Evolutionary conservation across 2,888 invertebrate genomes (phyloP).

Genomic region (Rhorus exstirpatorius): DNA sequence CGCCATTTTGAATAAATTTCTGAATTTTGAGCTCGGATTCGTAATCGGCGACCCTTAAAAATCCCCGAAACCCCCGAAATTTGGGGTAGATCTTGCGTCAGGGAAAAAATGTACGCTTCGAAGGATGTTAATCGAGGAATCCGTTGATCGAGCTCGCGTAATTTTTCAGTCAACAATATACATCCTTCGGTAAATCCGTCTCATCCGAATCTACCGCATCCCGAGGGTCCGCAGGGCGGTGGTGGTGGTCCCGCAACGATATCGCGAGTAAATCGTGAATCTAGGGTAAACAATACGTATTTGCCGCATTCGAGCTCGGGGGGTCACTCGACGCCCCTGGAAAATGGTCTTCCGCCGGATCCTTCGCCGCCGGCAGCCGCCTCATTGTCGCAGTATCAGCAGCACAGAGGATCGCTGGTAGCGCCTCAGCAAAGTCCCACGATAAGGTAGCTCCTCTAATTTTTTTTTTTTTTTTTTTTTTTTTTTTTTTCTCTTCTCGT

Average conservation of each 20-base stretch:
- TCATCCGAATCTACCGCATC: conserved; percentile 86
- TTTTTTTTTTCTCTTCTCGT: too few species aligned
- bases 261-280: conserved; percentile 81
- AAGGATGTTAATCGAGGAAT: too few species aligned
- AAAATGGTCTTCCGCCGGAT: conserved; percentile 87
- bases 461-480: conserved; percentile 30
- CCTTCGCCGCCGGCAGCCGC: conserved; percentile 84
- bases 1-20: too few species aligned
- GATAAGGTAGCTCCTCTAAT: conserved; percentile 81
- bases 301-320: conserved; percentile 82
- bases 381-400: conserved; percentile 82
- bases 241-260: conserved; percentile 80
- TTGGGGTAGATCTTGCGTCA: too few species aligned
- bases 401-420: conserved; percentile 83
- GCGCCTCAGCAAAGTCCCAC: conserved; percentile 85
- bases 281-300: conserved; percentile 83
- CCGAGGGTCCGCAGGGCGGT: conserved; percentile 84
- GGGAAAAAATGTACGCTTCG: too few species aligned
- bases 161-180: conserved; percentile 87
- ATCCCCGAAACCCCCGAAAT: too few species aligned
- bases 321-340: conserved; percentile 82
- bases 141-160: too few species aligned
- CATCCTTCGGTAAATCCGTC: conserved; percentile 86
- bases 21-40: too few species aligned
- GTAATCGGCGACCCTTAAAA: too few species aligned